A percentile compares a stretch with the other conserved stretches of the same genome.
These are phyloP conservation scores for Nixonia krombeini DNA, from an alignment of 1,140 invertebrate genomes.

Conservation along the genomic window DNA sequence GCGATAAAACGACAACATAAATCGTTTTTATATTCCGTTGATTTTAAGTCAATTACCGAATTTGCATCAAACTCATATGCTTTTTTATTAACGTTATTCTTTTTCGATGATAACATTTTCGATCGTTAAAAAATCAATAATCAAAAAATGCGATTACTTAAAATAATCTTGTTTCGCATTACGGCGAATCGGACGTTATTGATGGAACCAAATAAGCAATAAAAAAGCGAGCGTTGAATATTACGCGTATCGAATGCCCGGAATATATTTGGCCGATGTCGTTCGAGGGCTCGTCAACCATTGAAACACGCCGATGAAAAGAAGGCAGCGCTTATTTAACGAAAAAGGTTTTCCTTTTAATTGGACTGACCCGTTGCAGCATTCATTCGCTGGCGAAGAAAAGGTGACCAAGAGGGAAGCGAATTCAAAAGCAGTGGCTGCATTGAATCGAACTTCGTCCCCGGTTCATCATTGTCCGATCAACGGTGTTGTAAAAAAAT, in stretches of 20 bases:
- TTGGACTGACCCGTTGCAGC: conserved; percentile 45
- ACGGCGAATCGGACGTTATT: too few relatives aligned
- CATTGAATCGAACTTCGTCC: conserved; percentile 29
- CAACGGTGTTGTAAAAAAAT: conserved; percentile 18
- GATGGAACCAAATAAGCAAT: not conserved
- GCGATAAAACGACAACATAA: too few relatives aligned
- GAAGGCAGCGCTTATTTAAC: conserved; percentile 43
- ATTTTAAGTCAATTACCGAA: too few relatives aligned
- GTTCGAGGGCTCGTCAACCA: not conserved
- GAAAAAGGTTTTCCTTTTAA: conserved; percentile 51
- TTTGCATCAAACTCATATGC: too few relatives aligned
- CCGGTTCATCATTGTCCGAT: conserved; percentile 29
- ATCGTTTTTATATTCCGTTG: too few relatives aligned
- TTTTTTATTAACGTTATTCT: too few relatives aligned
- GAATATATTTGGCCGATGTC: conserved; percentile 24
- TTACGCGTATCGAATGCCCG: too few relatives aligned
- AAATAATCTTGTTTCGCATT: too few relatives aligned
- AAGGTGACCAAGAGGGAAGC: conserved; percentile 28
- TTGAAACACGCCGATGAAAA: conserved; percentile 33
- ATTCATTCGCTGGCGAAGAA: conserved; percentile 33
- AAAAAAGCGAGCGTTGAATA: not conserved
- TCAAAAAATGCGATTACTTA: too few relatives aligned
- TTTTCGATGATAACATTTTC: too few relatives aligned
- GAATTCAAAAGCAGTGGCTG: conserved; percentile 36
- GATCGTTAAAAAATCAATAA: too few relatives aligned